Evolutionary conservation across 2,888 invertebrate species (phyloP).

Genomic region (Drosophila niveifrons): DNA sequence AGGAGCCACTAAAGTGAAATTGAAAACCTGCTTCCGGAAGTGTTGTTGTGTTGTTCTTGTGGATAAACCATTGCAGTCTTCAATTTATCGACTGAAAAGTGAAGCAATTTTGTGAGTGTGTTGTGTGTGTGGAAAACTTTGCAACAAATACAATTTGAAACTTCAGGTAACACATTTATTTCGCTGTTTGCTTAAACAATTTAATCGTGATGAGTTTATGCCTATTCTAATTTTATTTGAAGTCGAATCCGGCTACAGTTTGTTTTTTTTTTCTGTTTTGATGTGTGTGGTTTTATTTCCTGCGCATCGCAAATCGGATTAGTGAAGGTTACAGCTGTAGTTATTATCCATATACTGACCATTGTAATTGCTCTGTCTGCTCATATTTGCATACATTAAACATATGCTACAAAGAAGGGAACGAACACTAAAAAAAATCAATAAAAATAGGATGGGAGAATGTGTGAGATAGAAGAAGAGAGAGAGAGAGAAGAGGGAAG

Average conservation of each 20-base stretch:
- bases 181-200: slow-evolving; percentile 13
- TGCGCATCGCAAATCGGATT: background rate
- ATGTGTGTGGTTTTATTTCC: background rate
- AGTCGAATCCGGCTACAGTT: slow-evolving; percentile 5
- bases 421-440: slow-evolving; percentile 46
- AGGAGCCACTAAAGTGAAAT: slow-evolving; percentile 47
- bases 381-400: slow-evolving; percentile 37
- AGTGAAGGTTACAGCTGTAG: background rate
- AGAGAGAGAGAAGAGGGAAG: too few species aligned
- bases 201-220: slow-evolving; percentile 24
- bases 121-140: background rate
- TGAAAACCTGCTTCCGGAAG: slow-evolving; percentile 25
- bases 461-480: background rate
- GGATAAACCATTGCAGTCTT: slow-evolving; percentile 12
- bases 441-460: slow-evolving; percentile 21
- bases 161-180: slow-evolving; percentile 32
- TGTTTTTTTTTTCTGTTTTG: background rate
- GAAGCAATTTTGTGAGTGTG: background rate
- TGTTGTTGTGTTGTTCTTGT: slow-evolving; percentile 18
- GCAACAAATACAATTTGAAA: background rate
- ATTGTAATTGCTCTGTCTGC: slow-evolving; percentile 9
- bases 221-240: slow-evolving; percentile 23
- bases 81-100: background rate
- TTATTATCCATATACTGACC: background rate
- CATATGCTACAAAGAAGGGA: slow-evolving; percentile 41